These are phyloP conservation scores for Silurus aristotelis DNA, from an alignment of 2,797 vertebrate species.

Conservation along the genomic window DNA sequence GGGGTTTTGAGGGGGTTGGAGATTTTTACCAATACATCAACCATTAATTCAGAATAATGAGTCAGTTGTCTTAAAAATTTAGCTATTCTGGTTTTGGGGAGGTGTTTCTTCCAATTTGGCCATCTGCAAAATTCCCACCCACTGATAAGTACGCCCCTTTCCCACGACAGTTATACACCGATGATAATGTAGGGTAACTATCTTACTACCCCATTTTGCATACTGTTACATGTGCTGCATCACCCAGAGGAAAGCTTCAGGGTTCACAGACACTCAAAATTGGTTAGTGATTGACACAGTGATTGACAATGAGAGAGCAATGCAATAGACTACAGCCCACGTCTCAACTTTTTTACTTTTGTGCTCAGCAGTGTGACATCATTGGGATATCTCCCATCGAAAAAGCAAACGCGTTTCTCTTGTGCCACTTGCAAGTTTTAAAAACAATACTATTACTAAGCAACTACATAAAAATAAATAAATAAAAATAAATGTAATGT, in stretches of 20 bases:
- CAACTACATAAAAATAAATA: neutral
- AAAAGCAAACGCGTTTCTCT: neutral
- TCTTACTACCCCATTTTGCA: neutral
- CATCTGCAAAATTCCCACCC: too few species aligned
- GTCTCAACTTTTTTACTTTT: neutral
- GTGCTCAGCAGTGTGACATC: neutral
- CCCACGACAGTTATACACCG: neutral
- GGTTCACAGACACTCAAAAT: neutral
- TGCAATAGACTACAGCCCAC: neutral
- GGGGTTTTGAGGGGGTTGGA: neutral
- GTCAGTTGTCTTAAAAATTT: neutral
- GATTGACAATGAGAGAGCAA: neutral
- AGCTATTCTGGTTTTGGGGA: neutral
- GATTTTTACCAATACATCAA: neutral
- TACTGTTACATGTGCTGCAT: neutral
- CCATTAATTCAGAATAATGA: slow-evolving; percentile 3
- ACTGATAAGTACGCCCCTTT: neutral
- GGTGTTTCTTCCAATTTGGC: neutral
- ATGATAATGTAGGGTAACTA: too few species aligned
- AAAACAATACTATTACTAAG: neutral
- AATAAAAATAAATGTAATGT: neutral
- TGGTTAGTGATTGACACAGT: neutral
- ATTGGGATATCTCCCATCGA: neutral
- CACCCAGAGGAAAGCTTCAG: neutral
- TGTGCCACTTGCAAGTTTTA: neutral